Evolutionary conservation across 2,797 vertebrate species (phyloP).

Genomic region (Falco rusticolus): DNA sequence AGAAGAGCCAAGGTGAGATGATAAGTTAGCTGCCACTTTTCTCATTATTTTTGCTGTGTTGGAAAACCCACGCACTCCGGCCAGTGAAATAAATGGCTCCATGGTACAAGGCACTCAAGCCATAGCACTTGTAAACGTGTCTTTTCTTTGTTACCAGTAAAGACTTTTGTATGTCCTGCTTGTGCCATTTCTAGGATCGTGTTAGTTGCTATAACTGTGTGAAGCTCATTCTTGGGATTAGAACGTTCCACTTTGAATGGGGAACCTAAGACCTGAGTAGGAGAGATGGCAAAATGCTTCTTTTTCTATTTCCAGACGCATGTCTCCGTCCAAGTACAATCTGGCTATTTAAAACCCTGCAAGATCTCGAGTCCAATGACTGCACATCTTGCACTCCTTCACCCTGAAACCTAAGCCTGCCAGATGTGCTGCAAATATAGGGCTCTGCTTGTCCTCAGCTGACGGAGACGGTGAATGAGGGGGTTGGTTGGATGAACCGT

Average conservation of each 20-base stretch:
- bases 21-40: slow-evolving; percentile 65
- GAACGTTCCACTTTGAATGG: background rate
- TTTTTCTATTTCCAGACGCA: background rate
- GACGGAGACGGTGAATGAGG: background rate
- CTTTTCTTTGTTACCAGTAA: background rate
- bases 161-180: background rate
- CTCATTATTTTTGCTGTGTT: slow-evolving; percentile 28
- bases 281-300: background rate
- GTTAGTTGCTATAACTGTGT: background rate
- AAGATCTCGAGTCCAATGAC: accelerated
- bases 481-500: background rate
- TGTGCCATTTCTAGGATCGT: background rate
- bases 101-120: background rate
- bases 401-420: background rate
- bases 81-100: background rate
- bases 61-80: background rate
- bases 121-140: background rate
- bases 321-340: background rate
- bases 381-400: background rate
- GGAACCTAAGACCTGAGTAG: background rate
- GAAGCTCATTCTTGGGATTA: background rate
- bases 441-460: background rate
- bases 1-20: background rate
- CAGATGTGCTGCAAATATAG: slow-evolving; percentile 1
- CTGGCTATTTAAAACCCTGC: background rate